Evolutionary conservation across 2,888 invertebrate species (phyloP).

Genomic region (Megalurothrips usitatus): DNA sequence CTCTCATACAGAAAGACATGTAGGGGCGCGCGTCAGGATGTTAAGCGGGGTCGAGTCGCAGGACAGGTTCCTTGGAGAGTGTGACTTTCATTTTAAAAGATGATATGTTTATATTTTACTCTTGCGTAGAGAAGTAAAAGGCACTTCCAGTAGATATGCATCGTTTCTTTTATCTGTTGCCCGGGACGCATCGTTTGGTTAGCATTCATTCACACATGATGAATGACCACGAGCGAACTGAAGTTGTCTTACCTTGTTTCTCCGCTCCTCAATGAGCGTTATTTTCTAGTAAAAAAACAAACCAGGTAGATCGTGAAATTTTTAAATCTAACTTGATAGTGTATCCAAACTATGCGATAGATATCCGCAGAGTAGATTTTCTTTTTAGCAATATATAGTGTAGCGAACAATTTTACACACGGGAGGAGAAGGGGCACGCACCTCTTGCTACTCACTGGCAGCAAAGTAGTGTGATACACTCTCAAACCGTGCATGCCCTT

Average conservation of each 20-base stretch:
- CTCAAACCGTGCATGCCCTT: not conserved
- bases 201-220: not conserved
- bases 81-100: not conserved
- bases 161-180: not conserved
- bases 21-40: not conserved
- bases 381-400: not conserved
- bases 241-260: not conserved
- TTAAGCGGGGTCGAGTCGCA: conserved; percentile 14
- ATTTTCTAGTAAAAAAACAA: no score
- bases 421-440: conserved; percentile 8
- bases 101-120: not conserved
- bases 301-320: no score
- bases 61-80: not conserved
- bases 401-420: not conserved
- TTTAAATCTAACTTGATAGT: no score
- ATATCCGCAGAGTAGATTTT: conserved; percentile 11
- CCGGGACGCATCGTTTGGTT: not conserved
- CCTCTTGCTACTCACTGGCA: not conserved
- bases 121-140: not conserved
- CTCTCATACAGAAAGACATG: not conserved
- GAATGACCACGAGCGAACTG: not conserved
- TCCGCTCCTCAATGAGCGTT: not conserved
- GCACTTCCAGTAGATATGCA: not conserved
- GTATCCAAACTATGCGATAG: conserved; percentile 9
- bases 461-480: not conserved